A percentile compares a stretch with the other conserved stretches of the same genome.
Evolutionary conservation across 2,113 vertebrate genomes (phyloP).

Genomic region (Cairina moschata): DNA sequence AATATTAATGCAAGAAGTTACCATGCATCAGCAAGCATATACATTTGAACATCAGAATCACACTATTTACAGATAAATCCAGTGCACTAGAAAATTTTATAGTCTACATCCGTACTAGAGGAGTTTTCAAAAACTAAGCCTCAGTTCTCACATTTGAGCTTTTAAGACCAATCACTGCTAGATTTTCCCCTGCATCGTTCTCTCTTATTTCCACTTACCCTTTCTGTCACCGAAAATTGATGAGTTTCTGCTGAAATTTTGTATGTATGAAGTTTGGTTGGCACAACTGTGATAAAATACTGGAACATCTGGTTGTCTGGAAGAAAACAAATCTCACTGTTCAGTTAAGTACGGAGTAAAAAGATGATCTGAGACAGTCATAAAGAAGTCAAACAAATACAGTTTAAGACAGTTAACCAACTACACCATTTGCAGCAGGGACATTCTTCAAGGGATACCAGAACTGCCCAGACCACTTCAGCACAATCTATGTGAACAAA

Average conservation of each 20-base stretch:
- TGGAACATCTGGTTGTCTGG: slow-evolving; percentile 99
- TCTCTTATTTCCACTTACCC: slow-evolving; percentile 79
- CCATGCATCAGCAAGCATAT: neutral
- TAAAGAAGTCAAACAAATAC: neutral
- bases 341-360: neutral
- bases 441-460: neutral
- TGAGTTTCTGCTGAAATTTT: slow-evolving; percentile 93
- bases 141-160: neutral
- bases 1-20: neutral
- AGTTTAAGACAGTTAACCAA: neutral
- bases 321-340: slow-evolving; percentile 46
- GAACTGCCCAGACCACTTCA: neutral
- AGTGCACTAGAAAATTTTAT: neutral
- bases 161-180: neutral
- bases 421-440: neutral
- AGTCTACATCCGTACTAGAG: neutral
- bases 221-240: slow-evolving; percentile 97
- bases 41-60: neutral
- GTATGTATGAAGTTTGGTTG: slow-evolving; percentile 94
- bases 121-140: neutral
- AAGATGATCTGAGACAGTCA: neutral
- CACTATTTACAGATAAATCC: neutral
- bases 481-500: neutral
- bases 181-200: neutral
- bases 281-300: slow-evolving; percentile 98